Evolutionary conservation across 2,113 vertebrate genomes (phyloP).

Genomic region (Pipra filicauda): DNA sequence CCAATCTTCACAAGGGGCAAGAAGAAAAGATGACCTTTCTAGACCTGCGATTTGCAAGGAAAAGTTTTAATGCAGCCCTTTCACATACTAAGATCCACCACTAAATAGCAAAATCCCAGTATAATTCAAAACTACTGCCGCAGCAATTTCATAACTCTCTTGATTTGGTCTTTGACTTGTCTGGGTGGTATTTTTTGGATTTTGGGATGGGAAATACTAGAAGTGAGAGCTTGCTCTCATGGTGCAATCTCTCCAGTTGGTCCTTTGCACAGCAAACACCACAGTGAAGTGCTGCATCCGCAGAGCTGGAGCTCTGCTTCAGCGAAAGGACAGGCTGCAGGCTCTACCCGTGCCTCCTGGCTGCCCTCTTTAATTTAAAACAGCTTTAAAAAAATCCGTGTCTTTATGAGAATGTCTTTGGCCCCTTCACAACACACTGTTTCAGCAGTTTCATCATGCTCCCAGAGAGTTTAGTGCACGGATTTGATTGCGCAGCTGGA

Average conservation of each 20-base stretch:
- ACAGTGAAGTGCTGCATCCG: accelerated
- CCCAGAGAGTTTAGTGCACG: accelerated
- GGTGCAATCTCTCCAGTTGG: background rate
- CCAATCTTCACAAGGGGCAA: background rate
- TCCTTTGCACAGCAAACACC: accelerated
- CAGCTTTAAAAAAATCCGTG: background rate
- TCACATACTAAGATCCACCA: background rate
- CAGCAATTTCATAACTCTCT: background rate
- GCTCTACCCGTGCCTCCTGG: accelerated
- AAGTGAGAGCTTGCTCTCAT: background rate
- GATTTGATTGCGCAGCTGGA: constrained; percentile 10
- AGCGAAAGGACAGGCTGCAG: background rate
- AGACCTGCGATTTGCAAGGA: background rate
- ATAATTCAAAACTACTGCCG: background rate
- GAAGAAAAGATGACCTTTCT: background rate
- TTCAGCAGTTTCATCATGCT: background rate
- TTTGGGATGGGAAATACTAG: background rate
- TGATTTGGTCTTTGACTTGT: background rate
- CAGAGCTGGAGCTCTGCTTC: background rate
- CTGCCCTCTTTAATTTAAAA: background rate
- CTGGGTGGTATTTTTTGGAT: accelerated
- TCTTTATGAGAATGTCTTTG: background rate
- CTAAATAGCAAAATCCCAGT: background rate
- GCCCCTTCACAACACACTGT: background rate
- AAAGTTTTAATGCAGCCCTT: background rate